Evolutionary conservation across 2,113 vertebrate species (phyloP), one percentile per base, ranked within the genome.

Genomic region (Parus major): DNA sequence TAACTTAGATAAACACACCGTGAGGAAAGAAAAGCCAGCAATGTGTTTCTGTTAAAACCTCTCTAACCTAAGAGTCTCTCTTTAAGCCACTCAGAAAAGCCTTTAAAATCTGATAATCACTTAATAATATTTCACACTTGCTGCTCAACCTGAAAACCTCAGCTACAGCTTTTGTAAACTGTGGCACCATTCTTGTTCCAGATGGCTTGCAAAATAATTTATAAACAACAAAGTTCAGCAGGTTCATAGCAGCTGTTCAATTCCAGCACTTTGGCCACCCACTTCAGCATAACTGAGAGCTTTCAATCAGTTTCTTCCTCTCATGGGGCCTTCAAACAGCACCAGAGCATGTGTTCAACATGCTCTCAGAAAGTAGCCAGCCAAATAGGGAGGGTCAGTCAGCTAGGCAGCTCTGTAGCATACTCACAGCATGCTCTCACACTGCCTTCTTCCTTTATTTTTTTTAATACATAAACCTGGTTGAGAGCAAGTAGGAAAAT

Each of bases 161-260:
- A 89, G 79, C 63, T 95, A 90, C 91, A 80, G 61, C 53, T 84
- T 95, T 86, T 82, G 63, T 80, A 87, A 97, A 92, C 88, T 53
- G 57, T 95, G 90, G 92, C 88, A 95, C 93, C 60, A 24, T 82
- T 94, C 97, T 97, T 97, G 97, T 97, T 98, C 98, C 99, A 99
- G 98, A 99, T 98, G 98, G 98, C 97, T 96, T 80, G 93, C 97
- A 99, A 98, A 99, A 98, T 98, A 98, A 99, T 99, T 99, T 97
- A 99, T 98, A 99, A 98, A 98, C 98, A 98, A 98, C 98, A 97
- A 98, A 98, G 97, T 98, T 98, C 98, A 98, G 96, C 97, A 98
- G 97, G 98, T 98, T 98, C 96, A 96, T 36, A 97, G 97, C 98
- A 99, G 98, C 98, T 99, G 98, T 98, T 98, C 95, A 95, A 88